Evolutionary conservation across 1,140 invertebrate species (phyloP), one percentile per base, ranked within the genome.

Genomic region (Dendrolimus kikuchii): DNA sequence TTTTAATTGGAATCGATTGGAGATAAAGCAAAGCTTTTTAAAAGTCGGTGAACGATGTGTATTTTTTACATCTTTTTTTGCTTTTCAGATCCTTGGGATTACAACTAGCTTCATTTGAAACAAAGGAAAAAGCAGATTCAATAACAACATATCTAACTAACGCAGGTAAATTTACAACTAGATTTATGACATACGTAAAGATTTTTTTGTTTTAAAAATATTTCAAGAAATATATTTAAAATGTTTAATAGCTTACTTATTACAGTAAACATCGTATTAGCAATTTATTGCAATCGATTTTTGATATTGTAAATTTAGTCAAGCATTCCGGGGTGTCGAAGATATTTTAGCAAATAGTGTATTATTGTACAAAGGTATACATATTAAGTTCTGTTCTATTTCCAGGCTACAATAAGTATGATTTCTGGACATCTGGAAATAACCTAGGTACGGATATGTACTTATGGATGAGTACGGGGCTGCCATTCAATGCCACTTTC

Each of bases 391-490:
- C 23, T 23, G 23, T 23, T 47, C 53, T 51, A 9, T 54, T 82
- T 80, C 6, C 68, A 92, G 92, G 93, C 8, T 94, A 94, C 74
- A 92, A 91, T 56, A 93, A 94, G 71, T 94, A 92, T 66, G 93
- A 95, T 74, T 96, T 95, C 82, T 96, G 95, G 95, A 96, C 94
- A 56, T 95, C 94, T 50, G 95, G 95, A 45, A 96, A 96, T 86
- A 92, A 93, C 62, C 86, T 96, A 46, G 95, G 95, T 42, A 95
- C 94, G 5, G 92, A 94, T 69, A 95, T 95, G 93, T 94, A 94
- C 82, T 84, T 96, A 41, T 96, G 95, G 94, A 95, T 96, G 94
- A 95, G 94, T 72, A 94, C 94, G 40, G 95, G 95, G 6, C 79
- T 95, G 48, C 94, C 94, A 40, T 95, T 96, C 87, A 96, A 96